These are phyloP conservation scores for Eulemur rubriventer DNA, from an alignment of 2,797 vertebrate species.

Conservation along the genomic window DNA sequence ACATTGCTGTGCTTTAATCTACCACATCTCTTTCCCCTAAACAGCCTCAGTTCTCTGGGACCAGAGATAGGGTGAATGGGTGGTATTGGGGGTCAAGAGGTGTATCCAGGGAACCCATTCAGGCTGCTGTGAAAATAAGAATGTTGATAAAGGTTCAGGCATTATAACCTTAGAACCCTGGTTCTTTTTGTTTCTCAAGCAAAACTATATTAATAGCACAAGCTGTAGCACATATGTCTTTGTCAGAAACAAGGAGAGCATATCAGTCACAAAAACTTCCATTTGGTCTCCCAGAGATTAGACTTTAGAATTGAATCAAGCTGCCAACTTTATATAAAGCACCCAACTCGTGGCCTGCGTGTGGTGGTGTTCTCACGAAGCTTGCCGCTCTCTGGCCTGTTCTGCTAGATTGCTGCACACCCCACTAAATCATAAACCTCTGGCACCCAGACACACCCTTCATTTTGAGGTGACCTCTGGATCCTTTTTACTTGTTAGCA, in stretches of 20 bases:
- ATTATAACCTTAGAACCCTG: neutral
- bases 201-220: neutral
- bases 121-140: neutral
- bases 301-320: neutral
- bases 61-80: neutral
- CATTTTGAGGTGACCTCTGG: neutral
- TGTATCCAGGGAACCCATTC: neutral
- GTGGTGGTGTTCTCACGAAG: neutral
- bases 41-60: neutral
- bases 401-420: neutral
- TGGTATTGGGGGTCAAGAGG: neutral
- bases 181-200: constrained; percentile 39
- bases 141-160: neutral
- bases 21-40: neutral
- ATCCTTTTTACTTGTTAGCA: neutral
- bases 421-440: neutral
- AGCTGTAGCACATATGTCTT: neutral
- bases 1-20: neutral
- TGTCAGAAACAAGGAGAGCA: constrained; percentile 53
- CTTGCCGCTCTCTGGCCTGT: neutral
- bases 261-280: constrained; percentile 46
- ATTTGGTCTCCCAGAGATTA: constrained; percentile 35
- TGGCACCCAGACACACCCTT: neutral
- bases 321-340: neutral
- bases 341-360: neutral